Conservation (phyloP, 1,140 invertebrate species). For the Drosophila prosaltans region DNA sequence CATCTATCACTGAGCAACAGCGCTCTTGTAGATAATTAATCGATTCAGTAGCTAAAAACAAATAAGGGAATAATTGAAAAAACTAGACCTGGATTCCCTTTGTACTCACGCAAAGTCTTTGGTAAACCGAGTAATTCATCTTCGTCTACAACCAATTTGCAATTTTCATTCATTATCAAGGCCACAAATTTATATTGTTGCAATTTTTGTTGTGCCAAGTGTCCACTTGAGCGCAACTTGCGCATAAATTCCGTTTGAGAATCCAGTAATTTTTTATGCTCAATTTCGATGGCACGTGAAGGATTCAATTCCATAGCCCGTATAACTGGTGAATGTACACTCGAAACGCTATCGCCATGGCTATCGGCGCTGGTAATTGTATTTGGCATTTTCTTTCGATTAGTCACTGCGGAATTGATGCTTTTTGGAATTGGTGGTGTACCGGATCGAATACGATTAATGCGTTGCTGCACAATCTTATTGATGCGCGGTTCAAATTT, state of each 20-base stretch:
- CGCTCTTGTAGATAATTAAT: slow-evolving; percentile 44
- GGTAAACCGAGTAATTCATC: slow-evolving; percentile 45
- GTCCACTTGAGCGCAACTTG: slow-evolving; percentile 13
- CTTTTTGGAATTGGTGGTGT: neutral
- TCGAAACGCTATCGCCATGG: neutral
- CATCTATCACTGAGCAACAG: slow-evolving; percentile 15
- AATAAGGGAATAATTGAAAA: neutral
- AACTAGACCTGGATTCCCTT: neutral
- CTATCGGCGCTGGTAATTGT: neutral
- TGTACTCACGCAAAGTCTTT: slow-evolving; percentile 56
- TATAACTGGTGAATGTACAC: neutral
- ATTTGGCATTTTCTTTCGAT: neutral
- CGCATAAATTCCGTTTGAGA: slow-evolving; percentile 53
- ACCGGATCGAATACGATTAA: neutral
- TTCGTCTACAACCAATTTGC: slow-evolving; percentile 40
- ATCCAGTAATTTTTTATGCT: slow-evolving; percentile 37
- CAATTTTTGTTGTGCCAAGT: neutral
- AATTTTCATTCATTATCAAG: slow-evolving; percentile 34
- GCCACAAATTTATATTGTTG: slow-evolving; percentile 53
- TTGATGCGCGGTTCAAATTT: neutral
- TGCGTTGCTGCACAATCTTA: slow-evolving; percentile 1
- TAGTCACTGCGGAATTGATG: neutral
- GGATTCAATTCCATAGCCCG: neutral
- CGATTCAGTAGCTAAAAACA: slow-evolving; percentile 35
- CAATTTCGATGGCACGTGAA: neutral